Conservation (phyloP, 2,888 invertebrate species). For the Vanessa cardui region DNA sequence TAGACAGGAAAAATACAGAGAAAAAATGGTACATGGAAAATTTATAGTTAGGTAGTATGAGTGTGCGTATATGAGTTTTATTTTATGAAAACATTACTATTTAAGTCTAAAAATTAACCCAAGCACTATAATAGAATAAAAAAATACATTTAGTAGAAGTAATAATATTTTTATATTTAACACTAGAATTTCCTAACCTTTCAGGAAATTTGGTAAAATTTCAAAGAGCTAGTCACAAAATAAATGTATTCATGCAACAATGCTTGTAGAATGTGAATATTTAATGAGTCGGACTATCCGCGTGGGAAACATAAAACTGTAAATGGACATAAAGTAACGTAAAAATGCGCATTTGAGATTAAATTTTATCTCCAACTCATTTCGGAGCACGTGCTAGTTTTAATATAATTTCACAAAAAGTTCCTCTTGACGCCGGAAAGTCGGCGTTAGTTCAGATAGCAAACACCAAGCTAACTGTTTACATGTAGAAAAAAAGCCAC, state of each 20-base stretch:
- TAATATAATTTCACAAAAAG: conserved; percentile 25
- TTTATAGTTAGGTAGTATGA: too few species aligned
- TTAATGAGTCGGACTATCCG: conserved; percentile 19
- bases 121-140: too few species aligned
- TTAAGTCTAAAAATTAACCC: too few species aligned
- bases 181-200: background rate
- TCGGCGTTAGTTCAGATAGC: conserved; percentile 1
- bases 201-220: background rate
- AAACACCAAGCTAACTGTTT: conserved; percentile 2
- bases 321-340: conserved; percentile 22
- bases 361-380: conserved; percentile 26
- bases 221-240: conserved; percentile 8
- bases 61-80: too few species aligned
- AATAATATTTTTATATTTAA: background rate
- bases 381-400: conserved; percentile 23
- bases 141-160: too few species aligned
- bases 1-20: too few species aligned
- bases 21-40: too few species aligned
- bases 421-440: conserved; percentile 21
- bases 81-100: too few species aligned
- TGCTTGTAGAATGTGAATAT: conserved; percentile 17
- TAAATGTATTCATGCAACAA: conserved; percentile 23
- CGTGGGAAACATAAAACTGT: conserved; percentile 12
- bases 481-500: background rate
- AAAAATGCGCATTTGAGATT: conserved; percentile 30